A percentile compares a stretch with the other conserved stretches of the same genome.
Evolutionary conservation across 2,888 invertebrate genomes (phyloP).

Genomic region (Mesochorus sp.): DNA sequence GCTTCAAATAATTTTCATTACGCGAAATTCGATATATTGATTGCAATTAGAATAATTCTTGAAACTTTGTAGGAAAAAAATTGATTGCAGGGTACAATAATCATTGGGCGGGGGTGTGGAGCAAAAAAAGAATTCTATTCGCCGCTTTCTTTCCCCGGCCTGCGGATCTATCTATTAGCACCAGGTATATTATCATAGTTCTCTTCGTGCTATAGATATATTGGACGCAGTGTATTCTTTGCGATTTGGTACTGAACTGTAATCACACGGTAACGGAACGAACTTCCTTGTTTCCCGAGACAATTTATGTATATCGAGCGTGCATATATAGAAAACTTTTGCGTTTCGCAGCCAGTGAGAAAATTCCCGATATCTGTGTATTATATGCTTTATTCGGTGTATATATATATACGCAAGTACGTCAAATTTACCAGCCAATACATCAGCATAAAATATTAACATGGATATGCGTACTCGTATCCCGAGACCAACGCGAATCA

Average conservation of each 20-base stretch:
- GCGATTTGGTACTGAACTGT: conserved; percentile 37
- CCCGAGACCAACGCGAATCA: too few relatives aligned
- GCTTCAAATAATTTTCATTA: too few relatives aligned
- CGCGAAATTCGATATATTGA: too few relatives aligned
- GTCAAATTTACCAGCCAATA: not conserved
- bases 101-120: not conserved
- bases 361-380: conserved; percentile 13
- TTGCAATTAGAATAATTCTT: too few relatives aligned
- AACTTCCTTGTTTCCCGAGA: conserved; percentile 50
- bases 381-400: not conserved
- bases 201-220: not conserved
- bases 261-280: conserved; percentile 47
- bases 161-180: not conserved
- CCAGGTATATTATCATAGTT: conserved; percentile 25
- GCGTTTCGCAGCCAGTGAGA: conserved; percentile 36
- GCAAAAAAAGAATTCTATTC: not conserved
- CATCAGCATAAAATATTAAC: too few relatives aligned
- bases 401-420: not conserved
- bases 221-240: not conserved
- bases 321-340: conserved; percentile 53
- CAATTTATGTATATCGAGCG: conserved; percentile 56
- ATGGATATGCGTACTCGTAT: too few relatives aligned
- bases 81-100: conserved; percentile 4
- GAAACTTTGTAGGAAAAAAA: too few relatives aligned
- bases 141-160: conserved; percentile 17